Evolutionary conservation across 2,797 vertebrate species (phyloP).

Genomic region (Fistularia commersonii): DNA sequence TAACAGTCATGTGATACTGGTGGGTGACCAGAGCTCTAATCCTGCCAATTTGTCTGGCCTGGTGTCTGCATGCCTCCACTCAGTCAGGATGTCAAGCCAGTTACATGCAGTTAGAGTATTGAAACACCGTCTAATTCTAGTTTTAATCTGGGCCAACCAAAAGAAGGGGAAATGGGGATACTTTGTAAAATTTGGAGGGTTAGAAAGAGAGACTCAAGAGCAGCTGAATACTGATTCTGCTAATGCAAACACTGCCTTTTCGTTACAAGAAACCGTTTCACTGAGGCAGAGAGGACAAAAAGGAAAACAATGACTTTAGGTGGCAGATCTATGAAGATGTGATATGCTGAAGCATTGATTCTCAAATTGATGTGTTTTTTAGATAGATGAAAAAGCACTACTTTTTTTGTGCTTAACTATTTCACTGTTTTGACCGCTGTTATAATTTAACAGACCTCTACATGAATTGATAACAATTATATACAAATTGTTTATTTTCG

Average conservation of each 20-base stretch:
- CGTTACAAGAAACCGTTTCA: background rate
- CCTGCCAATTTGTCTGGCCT: slow-evolving; percentile 31
- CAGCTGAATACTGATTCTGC: no score
- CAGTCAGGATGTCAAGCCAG: slow-evolving; percentile 29
- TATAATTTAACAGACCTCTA: background rate
- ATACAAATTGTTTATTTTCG: no score
- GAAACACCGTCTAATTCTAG: slow-evolving; percentile 42
- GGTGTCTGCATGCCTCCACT: slow-evolving; percentile 15
- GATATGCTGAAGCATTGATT: no score
- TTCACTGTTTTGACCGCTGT: no score
- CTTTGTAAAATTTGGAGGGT: slow-evolving; percentile 10
- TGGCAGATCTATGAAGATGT: no score
- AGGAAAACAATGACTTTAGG: background rate
- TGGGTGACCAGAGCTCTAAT: slow-evolving; percentile 39
- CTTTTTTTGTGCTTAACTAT: no score
- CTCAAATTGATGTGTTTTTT: no score
- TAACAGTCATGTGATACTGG: slow-evolving; percentile 15
- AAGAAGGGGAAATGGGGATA: no score
- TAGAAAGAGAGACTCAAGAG: slow-evolving; percentile 1
- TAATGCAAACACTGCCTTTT: no score
- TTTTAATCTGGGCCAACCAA: slow-evolving; percentile 50
- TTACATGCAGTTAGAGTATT: slow-evolving; percentile 22
- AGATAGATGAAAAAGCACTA: no score
- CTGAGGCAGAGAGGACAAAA: background rate
- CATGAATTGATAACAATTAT: no score